A percentile compares a stretch with the other conserved stretches of the same genome.
Conservation (phyloP, 2,113 vertebrate genomes). For the Cygnus atratus region DNA sequence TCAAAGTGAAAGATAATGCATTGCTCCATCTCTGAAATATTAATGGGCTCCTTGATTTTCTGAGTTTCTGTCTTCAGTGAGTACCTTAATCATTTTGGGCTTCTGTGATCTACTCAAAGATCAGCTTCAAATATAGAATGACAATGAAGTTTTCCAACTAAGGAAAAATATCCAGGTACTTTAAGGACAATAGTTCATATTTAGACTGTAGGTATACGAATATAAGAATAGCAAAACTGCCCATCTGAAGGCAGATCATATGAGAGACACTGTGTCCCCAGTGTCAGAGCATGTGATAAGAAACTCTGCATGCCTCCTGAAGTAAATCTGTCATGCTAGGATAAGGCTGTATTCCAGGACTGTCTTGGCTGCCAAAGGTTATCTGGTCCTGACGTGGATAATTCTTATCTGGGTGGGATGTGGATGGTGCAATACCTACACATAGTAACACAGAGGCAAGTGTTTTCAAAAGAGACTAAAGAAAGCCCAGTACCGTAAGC, state of each 20-base stretch:
- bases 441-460: not conserved
- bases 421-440: not conserved
- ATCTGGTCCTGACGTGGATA: not conserved
- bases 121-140: not conserved
- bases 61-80: not conserved
- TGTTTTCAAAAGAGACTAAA: not conserved
- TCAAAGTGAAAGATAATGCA: not conserved
- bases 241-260: not conserved
- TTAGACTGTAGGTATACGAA: not conserved
- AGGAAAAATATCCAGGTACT: not conserved
- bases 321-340: not conserved
- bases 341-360: not conserved
- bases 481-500: not conserved
- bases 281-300: too few relatives aligned
- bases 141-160: fast-evolving
- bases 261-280: not conserved
- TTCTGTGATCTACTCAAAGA: not conserved
- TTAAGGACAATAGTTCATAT: not conserved
- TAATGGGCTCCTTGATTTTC: not conserved
- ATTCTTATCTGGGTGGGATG: not conserved
- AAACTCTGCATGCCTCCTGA: not conserved
- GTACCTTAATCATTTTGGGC: fast-evolving
- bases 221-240: not conserved
- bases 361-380: not conserved
- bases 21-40: not conserved